Evolutionary conservation across 2,797 vertebrate species (phyloP).

Genomic region (Silurus lanzhouensis): DNA sequence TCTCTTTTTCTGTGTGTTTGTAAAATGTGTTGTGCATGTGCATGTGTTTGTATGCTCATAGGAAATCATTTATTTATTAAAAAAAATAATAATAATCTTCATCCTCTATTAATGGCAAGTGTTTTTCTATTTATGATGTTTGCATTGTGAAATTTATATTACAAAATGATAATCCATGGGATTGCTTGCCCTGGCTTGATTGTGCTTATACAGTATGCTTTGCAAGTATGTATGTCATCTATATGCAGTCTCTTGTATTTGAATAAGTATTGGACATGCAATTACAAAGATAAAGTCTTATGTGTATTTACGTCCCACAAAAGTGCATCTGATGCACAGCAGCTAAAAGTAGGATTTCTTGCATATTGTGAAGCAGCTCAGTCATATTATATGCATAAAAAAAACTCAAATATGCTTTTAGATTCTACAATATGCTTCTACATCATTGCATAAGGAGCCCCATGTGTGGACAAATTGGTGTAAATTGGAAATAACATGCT

Average conservation of each 20-base stretch:
- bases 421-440: constrained; percentile 35
- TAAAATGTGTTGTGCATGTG: neutral
- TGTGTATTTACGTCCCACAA: neutral
- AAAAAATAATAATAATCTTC: neutral
- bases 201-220: neutral
- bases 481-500: constrained; percentile 8
- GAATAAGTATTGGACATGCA: neutral
- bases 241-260: neutral
- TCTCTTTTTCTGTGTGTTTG: constrained; percentile 14
- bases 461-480: neutral
- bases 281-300: neutral
- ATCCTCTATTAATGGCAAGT: neutral
- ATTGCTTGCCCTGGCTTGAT: neutral
- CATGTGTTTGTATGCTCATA: neutral
- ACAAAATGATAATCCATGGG: neutral
- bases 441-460: neutral
- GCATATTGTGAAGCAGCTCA: constrained; percentile 36
- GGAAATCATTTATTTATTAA: neutral
- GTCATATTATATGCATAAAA: constrained; percentile 60
- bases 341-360: neutral
- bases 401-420: constrained; percentile 45
- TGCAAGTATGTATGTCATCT: neutral
- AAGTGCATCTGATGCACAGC: constrained; percentile 3
- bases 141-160: neutral
- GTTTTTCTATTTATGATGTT: neutral